Evolutionary conservation across 2,888 invertebrate species (phyloP), one percentile per base, ranked within the genome.

Genomic region (Brenthis daphne): DNA sequence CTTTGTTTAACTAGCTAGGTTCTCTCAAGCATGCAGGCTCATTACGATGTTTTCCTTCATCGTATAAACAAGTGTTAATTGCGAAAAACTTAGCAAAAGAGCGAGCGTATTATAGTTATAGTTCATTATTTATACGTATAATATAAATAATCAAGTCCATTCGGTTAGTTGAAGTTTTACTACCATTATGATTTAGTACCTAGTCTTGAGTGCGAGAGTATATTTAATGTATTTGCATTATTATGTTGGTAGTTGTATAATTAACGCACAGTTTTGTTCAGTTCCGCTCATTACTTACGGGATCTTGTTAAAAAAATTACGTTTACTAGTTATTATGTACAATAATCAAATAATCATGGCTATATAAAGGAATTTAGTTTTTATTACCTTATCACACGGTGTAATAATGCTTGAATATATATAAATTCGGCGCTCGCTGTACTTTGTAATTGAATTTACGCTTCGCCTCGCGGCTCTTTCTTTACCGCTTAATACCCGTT

Each of bases 271-370:
- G 20, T 24, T 54, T 54, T 20, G 20, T 20, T 29, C 54, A 20
- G 20, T 53, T 12, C 11, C 29, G 13, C 29, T 54, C 29, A 54
- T 29, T 24, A 29, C 20, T 20, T 20, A 67, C 51, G 57, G 64
- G 56, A 24, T 29, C 65, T 68, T 68, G 67, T 73, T 73, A 68
- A 72, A 73, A 29, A 72, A 56, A 67, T 66, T 71, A 69, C 65
- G 13, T 66, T 66, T 66, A 68, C 67, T 57, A 54, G 57, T 70
- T 65, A 65, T 56, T 33, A 54, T 48, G n/a, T 58, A 57, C 64
- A 53, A 14, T 48, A 12, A 6, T 48, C n/a, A 12, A 53, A 13
- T 51, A 20, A n/a, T 12, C 50, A 48, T 43, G 3, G 37, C 1
- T 43, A 50, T 63, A 43, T 47, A 57, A 43, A 43, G 4, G 47